Evolutionary conservation across 2,113 vertebrate species (phyloP).

Genomic region (Pitta sordida): DNA sequence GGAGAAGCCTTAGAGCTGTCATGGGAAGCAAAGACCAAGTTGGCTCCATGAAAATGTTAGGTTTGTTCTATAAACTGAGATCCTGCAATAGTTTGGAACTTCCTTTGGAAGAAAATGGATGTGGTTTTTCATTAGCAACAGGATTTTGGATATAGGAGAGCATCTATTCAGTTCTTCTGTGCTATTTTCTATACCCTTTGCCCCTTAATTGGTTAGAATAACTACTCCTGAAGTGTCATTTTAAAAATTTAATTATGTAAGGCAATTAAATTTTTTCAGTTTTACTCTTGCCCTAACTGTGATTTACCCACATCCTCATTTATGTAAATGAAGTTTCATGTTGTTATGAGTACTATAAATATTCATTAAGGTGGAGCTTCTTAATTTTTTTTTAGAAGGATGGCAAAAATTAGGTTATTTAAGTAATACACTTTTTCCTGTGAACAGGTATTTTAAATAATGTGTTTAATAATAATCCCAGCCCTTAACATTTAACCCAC

Average conservation of each 20-base stretch:
- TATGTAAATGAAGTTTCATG: not conserved
- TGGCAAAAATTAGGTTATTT: not conserved
- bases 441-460: not conserved
- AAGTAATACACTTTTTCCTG: not conserved
- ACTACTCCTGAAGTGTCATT: not conserved
- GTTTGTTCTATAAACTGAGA: not conserved
- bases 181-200: not conserved
- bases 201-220: not conserved
- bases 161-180: not conserved
- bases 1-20: not conserved
- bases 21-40: not conserved
- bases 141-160: not conserved
- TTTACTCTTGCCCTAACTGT: not conserved
- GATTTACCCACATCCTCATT: not conserved
- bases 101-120: not conserved
- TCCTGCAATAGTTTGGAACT: not conserved
- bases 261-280: not conserved
- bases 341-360: not conserved
- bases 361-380: not conserved
- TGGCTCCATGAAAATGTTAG: not conserved
- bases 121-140: not conserved
- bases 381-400: not conserved
- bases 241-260: not conserved
- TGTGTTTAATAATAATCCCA: not conserved
- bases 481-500: not conserved